Evolutionary conservation across 2,888 invertebrate genomes (phyloP), one percentile per base, ranked within the genome.

Genomic region (Nudaria mundana): DNA sequence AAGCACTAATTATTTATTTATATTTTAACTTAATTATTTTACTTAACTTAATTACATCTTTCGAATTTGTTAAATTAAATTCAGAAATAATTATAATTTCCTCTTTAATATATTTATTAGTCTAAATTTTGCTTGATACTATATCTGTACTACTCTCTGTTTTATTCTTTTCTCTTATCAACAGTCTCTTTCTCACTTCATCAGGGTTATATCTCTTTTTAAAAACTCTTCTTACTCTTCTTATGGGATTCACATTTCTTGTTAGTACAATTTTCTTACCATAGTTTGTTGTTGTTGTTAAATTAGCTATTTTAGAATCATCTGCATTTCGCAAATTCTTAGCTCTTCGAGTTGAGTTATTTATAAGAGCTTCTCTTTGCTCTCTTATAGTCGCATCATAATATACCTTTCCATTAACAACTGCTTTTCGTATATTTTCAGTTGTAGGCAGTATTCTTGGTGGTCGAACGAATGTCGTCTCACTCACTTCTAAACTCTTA

Each of bases 141-240:
- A 28, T 44, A 12, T 48, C 41, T 12, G 46, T 40, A 54, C 54
- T 44, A 59, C 44, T 55, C 11, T 58, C 52, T 72, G 75, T 51
- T 65, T 58, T 70, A 66, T 53, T 76, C 33, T 64, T 83, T 31
- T 89, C 87, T 60, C 81, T 74, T 49, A 88, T 87, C 39, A 89
- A 60, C 63, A 89, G 71, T 57, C 89, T 69, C 63, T 78, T 79
- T 66, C 89, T 84, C 4, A 89, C 89, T 73, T 88, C 89, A 1
- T 80, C 86, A n/a, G 89, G 89, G 31, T 89, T 87, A 48, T 89
- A 89, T 51, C 78, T 83, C 54, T 85, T 85, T 49, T 69, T 82
- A 40, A 81, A 89, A 4, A 89, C 83, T 23, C 89, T 74, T 52
- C 84, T 71, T 0, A 85, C 87, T 59, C 86, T 76, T 59, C 84